phyloP scores from a whole-genome alignment of 2,888 invertebrate genomes.

The Noctua janthe region DNA sequence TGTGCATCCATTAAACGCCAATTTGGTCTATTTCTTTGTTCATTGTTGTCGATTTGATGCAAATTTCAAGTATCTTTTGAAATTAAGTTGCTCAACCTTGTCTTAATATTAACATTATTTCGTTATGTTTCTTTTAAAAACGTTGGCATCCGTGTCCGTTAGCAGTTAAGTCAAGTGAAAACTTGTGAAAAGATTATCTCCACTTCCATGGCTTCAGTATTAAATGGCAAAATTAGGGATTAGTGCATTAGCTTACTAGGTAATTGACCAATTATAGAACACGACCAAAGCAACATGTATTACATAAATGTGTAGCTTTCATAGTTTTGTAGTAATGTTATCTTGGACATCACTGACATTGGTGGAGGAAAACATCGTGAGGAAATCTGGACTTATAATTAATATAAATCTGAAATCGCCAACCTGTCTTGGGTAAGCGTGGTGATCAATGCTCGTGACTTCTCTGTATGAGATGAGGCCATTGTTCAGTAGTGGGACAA shows the following conservation, averaged over 20 bases:
- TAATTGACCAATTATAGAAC: constrained; percentile 45
- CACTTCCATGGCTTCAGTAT: constrained; percentile 42
- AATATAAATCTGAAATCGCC: too few species aligned
- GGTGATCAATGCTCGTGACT: too few species aligned
- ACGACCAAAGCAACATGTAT: background rate
- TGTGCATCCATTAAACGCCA: too few species aligned
- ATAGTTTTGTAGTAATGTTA: background rate
- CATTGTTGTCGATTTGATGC: too few species aligned
- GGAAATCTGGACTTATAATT: background rate
- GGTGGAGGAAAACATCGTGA: background rate
- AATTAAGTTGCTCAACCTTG: too few species aligned
- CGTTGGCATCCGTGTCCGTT: background rate
- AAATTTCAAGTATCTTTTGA: too few species aligned
- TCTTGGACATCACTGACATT: background rate
- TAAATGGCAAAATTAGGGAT: constrained; percentile 47
- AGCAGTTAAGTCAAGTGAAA: constrained; percentile 20
- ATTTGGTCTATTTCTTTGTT: too few species aligned
- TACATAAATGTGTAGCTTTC: background rate
- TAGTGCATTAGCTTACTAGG: constrained; percentile 44
- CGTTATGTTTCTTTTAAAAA: background rate
- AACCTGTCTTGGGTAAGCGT: too few species aligned
- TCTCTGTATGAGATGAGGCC: too few species aligned
- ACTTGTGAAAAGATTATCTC: constrained; percentile 60
- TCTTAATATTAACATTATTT: too few species aligned
- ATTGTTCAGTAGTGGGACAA: too few species aligned